Evolutionary conservation across 1,140 invertebrate genomes (phyloP).

Genomic region (Diorhabda sublineata): DNA sequence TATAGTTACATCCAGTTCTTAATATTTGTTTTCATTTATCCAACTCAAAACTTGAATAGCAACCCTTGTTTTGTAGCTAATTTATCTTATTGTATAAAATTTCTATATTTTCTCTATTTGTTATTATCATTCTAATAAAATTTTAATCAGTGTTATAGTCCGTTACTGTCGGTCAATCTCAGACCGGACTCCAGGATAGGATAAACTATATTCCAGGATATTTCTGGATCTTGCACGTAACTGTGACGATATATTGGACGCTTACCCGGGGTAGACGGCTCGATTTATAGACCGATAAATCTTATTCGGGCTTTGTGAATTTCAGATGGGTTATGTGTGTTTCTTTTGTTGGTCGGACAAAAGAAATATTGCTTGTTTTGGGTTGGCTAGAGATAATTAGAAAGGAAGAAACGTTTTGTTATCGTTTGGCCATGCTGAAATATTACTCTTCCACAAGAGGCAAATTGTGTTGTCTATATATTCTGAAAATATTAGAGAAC

Average conservation of each 20-base stretch:
- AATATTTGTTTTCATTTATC: too few species aligned
- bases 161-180: conserved; percentile 40
- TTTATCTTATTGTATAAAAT: too few species aligned
- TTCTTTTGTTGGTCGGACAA: conserved; percentile 21
- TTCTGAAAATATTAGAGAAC: not conserved
- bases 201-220: conserved; percentile 26
- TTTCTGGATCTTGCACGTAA: conserved; percentile 28
- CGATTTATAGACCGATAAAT: conserved; percentile 36
- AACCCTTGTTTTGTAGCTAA: too few species aligned
- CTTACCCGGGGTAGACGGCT: conserved; percentile 31
- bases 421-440: conserved; percentile 9
- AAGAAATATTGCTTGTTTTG: conserved; percentile 15
- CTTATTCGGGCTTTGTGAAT: conserved; percentile 24
- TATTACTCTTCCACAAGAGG: not conserved
- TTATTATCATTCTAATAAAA: too few species aligned
- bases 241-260: conserved; percentile 40
- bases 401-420: conserved; percentile 4
- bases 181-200: conserved; percentile 35
- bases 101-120: too few species aligned
- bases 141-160: not conserved
- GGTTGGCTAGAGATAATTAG: conserved; percentile 16
- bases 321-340: conserved; percentile 21
- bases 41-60: too few species aligned
- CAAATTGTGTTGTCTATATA: not conserved
- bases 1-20: too few species aligned